phyloP scores from a whole-genome alignment of 2,888 invertebrate species.

The Callimorpha dominula region DNA sequence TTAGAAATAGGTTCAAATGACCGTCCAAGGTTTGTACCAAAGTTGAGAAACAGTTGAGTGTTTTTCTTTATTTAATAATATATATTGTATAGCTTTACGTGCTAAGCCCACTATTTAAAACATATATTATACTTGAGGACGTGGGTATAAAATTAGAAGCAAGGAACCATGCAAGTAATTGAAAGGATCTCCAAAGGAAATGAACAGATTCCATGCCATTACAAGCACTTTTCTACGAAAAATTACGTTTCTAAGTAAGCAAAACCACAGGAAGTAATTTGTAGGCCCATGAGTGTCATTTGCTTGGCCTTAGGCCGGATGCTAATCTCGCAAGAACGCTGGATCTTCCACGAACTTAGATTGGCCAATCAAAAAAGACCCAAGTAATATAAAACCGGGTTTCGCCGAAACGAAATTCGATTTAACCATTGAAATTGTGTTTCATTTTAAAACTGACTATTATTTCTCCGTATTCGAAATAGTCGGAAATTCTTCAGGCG shows the following conservation, averaged over 20 bases:
- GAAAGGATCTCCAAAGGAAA: conserved; percentile 1
- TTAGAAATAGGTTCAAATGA: too few relatives aligned
- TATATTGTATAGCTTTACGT: not conserved
- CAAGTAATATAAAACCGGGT: conserved; percentile 33
- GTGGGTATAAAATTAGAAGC: not conserved
- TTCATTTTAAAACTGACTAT: conserved; percentile 31
- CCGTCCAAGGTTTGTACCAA: too few relatives aligned
- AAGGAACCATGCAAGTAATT: not conserved
- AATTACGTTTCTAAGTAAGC: conserved; percentile 26
- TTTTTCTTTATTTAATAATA: too few relatives aligned
- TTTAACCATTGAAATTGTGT: conserved; percentile 32
- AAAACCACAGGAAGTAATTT: conserved; percentile 23
- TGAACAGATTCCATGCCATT: not conserved
- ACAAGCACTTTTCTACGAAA: conserved; percentile 13
- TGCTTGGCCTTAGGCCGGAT: conserved; percentile 24
- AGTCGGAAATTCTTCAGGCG: conserved; percentile 19
- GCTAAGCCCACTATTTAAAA: not conserved
- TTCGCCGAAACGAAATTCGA: conserved; percentile 45
- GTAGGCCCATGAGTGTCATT: conserved; percentile 18
- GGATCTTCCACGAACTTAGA: conserved; percentile 40
- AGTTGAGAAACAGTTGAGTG: too few relatives aligned
- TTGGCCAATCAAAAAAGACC: conserved; percentile 43
- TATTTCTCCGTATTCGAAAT: conserved; percentile 34
- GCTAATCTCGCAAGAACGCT: conserved; percentile 21
- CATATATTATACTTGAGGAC: not conserved